These are phyloP conservation scores for Neosilurus hyrtlii DNA, from an alignment of 2,797 vertebrate genomes.

Conservation along the genomic window DNA sequence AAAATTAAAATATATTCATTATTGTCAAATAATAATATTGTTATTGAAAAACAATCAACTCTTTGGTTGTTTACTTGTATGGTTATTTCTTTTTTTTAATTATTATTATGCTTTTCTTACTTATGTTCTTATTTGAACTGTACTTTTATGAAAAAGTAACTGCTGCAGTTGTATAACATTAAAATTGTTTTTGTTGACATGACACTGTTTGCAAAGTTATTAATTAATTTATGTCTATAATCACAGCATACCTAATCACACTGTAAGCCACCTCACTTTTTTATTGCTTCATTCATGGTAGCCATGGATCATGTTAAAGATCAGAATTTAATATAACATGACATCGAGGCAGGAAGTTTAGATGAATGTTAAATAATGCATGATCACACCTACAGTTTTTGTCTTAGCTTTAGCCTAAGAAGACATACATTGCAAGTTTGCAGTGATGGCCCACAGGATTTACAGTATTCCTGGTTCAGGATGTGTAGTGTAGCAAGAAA, in stretches of 20 bases:
- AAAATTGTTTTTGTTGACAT: no score
- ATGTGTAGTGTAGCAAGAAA: background rate
- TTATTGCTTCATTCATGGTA: conserved; percentile 23
- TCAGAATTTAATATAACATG: conserved; percentile 37
- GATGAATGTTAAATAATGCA: conserved; percentile 43
- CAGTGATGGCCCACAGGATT: background rate
- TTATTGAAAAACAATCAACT: background rate
- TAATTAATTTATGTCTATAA: background rate
- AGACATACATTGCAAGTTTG: conserved; percentile 17
- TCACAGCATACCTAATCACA: background rate
- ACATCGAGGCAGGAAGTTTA: conserved; percentile 33
- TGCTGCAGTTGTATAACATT: no score
- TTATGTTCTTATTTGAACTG: background rate
- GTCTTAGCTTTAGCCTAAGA: no score
- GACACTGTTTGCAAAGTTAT: background rate
- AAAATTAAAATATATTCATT: background rate
- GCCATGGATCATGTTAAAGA: conserved; percentile 40
- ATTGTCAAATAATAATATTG: background rate
- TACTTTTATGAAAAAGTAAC: background rate
- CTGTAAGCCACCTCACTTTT: background rate
- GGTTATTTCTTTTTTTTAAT: no score
- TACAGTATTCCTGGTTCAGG: background rate
- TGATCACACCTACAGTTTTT: conserved; percentile 5
- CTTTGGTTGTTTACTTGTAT: background rate
- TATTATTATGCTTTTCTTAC: background rate